Conservation (phyloP, 2,113 vertebrate genomes). For the Heterotis niloticus region DNA sequence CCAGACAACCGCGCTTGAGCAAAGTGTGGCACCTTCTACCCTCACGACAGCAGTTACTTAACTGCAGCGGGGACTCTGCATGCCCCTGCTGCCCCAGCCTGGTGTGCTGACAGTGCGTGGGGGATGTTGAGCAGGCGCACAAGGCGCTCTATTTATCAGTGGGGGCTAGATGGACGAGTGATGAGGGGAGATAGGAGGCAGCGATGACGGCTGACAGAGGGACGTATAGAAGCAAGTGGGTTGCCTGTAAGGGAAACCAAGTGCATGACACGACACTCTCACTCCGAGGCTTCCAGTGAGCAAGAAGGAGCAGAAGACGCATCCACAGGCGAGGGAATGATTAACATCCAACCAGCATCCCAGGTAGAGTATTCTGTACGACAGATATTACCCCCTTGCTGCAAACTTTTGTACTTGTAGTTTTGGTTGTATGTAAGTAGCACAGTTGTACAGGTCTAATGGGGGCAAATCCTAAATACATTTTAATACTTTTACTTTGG, state of each 20-base stretch:
- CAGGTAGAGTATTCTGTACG: conserved; percentile 52
- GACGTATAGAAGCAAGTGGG: conserved; percentile 29
- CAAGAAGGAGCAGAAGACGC: conserved; percentile 24
- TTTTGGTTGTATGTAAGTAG: too few species aligned
- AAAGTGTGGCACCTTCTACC: neutral
- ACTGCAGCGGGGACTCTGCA: neutral
- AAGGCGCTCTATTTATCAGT: conserved; percentile 52
- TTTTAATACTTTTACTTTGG: too few species aligned
- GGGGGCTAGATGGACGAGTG: conserved; percentile 49
- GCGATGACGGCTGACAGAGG: conserved; percentile 51
- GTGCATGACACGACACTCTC: conserved; percentile 12
- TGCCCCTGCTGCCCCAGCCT: neutral
- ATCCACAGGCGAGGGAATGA: conserved; percentile 48
- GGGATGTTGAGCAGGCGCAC: conserved; percentile 27
- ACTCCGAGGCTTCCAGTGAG: too few species aligned
- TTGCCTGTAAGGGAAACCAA: conserved; percentile 22
- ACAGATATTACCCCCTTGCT: too few species aligned
- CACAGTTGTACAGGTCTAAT: too few species aligned
- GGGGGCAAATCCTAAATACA: too few species aligned
- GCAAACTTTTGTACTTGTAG: too few species aligned
- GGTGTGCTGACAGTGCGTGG: conserved; percentile 1
- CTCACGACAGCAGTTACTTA: neutral
- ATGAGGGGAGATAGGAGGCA: conserved; percentile 55
- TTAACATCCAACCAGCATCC: conserved; percentile 40
- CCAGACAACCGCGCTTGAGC: neutral